Evolutionary conservation across 2,113 vertebrate genomes (phyloP), one percentile per base, ranked within the genome.

Genomic region (Rhea pennata): DNA sequence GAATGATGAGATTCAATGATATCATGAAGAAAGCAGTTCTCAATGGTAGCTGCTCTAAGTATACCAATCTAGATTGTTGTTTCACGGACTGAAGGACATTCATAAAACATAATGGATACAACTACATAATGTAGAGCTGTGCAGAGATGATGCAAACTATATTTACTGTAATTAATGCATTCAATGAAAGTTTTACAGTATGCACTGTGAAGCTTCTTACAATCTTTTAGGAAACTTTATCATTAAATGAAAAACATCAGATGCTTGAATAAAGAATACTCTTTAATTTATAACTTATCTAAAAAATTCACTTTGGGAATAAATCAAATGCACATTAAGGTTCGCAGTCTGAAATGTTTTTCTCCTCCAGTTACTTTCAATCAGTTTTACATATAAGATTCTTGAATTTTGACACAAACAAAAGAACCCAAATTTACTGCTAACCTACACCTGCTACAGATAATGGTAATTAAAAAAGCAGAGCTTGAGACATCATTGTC

Each of bases 41-140:
- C 6, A 50, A n/a, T 0, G 9, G 51, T 27, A 29, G 72, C 58
- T 58, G 53, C 39, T 48, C 5, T 40, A 33, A 6, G 9, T 6
- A 5, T 1, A 27, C 3, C 27, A 26, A 12, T 29, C 23, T 19
- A 31, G 13, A 27, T 29, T 6, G 62, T 56, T 1, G 3, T 2
- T 39, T 46, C 66, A 23, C 15, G 9, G 46, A 36, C 9, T 74
- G 44, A 59, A 82, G 84, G 87, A 50, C 70, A 23, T 1, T 2
- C 6, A 2, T 16, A 67, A 56, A 84, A 62, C 61, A 4, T 5
- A 66, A 31, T 3, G 4, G 44, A n/a, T 13, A 15, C 12, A 19
- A 59, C 62, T 36, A 48, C 48, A 5, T 7, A 9, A 9, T 0
- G 16, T 11, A 36, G 51, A 40, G 84, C 76, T 36, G 59, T 24